Evolutionary conservation across 2,888 invertebrate genomes (phyloP), one percentile per base, ranked within the genome.

Genomic region (Lithophane ornitopus): DNA sequence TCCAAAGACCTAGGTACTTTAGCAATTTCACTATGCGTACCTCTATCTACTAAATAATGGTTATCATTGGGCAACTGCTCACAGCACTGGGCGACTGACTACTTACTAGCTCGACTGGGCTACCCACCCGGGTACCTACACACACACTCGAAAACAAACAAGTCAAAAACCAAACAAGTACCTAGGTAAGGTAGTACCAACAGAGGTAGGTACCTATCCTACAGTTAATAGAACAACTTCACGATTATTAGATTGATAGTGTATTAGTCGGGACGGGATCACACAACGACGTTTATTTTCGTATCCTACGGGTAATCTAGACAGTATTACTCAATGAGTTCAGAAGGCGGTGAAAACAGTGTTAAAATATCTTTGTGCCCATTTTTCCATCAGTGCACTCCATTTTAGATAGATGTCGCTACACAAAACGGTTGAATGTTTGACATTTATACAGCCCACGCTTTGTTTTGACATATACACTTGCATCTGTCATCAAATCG

Each of bases 391-490:
- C 66, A 87, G 80, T 88, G 70, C 78, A 34, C 58, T 62, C 71
- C 82, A 85, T 78, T 61, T 49, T 49, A 62, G 78, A 89, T 85
- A 94, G 94, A 94, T 94, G 94, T 90, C 94, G 91, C 89, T 89
- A 82, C 85, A 70, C 80, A 89, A 91, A 90, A 90, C 90, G 88
- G 91, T 91, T 92, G 90, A 89, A 87, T 90, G 90, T 92, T 93
- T 95, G 95, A 94, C 95, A 94, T 94, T 93, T 93, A 90, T 88
- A 89, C 88, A 90, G 90, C 93, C 94, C 94, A 95, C 95, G 95
- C 95, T 96, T 95, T 96, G 96, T 95, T 96, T 93, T 95, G 96
- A 96, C 95, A 93, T 94, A 93, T 83, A 87, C 87, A 90, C 90
- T 89, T 90, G 91, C 90, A 92, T 92, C 92, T 95, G 95, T 94